phyloP scores from a whole-genome alignment of 2,888 invertebrate species.

The Conus canariensis region DNA sequence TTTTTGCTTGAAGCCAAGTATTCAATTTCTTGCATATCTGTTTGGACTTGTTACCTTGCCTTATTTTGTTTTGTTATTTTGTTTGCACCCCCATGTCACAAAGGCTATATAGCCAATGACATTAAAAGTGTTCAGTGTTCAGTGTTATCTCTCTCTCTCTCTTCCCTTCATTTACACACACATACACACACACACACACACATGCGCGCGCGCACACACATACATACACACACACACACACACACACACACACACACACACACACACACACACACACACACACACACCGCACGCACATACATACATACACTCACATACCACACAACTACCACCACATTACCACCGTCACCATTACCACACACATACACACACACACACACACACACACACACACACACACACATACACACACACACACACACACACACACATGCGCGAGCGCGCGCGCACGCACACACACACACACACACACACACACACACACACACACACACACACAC shows the following conservation, averaged over 20 bases:
- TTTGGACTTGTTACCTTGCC: too few species aligned
- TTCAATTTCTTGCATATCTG: too few species aligned
- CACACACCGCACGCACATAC: not conserved
- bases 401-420: constrained; percentile 25
- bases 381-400: constrained; percentile 36
- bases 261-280: not conserved
- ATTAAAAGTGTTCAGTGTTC: too few species aligned
- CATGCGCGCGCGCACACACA: too few species aligned
- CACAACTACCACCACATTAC: not conserved
- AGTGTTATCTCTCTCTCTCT: too few species aligned
- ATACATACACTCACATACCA: too few species aligned
- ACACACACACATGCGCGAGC: constrained; percentile 33
- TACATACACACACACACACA: not conserved
- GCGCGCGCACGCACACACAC: constrained; percentile 12
- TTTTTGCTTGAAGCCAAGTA: too few species aligned
- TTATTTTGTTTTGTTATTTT: too few species aligned
- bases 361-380: constrained; percentile 23
- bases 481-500: not conserved
- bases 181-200: not conserved
- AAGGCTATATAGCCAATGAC: too few species aligned
- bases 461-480: not conserved
- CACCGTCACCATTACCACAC: not conserved
- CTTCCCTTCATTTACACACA: too few species aligned
- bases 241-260: not conserved
- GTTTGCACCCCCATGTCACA: too few species aligned